Percentiles rank a stretch among this genome's conserved stretches.
These are phyloP conservation scores for Ianthella basta DNA, from an alignment of 37 sponge, comb jelly and placozoan species.

Conservation along the genomic window DNA sequence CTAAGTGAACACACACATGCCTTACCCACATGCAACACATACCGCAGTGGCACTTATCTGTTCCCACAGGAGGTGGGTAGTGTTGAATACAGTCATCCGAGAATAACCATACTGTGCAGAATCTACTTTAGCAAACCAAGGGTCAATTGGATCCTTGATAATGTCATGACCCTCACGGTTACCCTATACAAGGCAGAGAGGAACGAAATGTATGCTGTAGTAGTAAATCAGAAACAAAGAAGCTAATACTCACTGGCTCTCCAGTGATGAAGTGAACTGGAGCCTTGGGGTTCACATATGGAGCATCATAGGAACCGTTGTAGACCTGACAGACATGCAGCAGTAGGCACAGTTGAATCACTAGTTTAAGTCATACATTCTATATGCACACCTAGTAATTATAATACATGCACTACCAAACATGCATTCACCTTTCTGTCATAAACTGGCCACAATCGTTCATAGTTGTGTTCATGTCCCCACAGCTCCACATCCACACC, in stretches of 20 bases:
- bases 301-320: conserved; percentile 12
- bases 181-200: no score
- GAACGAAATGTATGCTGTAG: no score
- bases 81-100: conserved; percentile 45
- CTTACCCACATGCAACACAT: no score
- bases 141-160: background rate
- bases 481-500: conserved; percentile 49
- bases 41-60: conserved; percentile 50
- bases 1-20: no score
- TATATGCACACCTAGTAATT: no score
- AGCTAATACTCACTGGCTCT: conserved; percentile 15
- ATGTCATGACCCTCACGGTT: conserved; percentile 31
- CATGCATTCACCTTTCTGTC: conserved; percentile 28
- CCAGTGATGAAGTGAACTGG: conserved; percentile 41
- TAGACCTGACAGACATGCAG: no score
- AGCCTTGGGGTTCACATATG: conserved; percentile 35
- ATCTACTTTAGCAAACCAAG: conserved; percentile 36
- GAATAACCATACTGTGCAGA: conserved; percentile 42
- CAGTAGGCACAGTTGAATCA: no score
- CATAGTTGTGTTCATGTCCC: conserved; percentile 65
- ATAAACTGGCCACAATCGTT: conserved; percentile 58
- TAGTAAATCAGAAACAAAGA: no score
- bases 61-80: conserved; percentile 39
- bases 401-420: no score
- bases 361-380: no score